These are phyloP conservation scores for Drosophila lowei DNA, from an alignment of 1,140 invertebrate genomes.

Conservation along the genomic window DNA sequence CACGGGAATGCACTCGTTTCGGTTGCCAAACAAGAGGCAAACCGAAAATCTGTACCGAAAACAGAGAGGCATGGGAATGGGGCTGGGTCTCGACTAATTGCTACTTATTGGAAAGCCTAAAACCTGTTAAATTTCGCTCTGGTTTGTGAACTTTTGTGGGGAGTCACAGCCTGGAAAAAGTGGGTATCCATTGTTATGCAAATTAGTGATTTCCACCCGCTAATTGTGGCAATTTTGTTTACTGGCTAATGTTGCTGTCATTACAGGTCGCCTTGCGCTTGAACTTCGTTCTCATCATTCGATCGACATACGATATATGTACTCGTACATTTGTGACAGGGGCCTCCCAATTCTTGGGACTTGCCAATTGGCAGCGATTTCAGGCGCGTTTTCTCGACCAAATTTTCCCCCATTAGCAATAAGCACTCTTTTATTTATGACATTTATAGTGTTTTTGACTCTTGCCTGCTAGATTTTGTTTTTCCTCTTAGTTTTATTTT, in stretches of 20 bases:
- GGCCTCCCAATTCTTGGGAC: slow-evolving; percentile 8
- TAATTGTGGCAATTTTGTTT: too few species aligned
- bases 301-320: not conserved
- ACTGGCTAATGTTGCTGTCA: not conserved
- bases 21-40: slow-evolving; percentile 5
- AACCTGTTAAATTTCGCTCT: too few species aligned
- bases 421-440: slow-evolving; percentile 32
- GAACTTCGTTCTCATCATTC: slow-evolving; percentile 20
- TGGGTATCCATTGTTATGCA: too few species aligned
- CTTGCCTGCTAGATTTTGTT: not conserved
- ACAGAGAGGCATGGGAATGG: too few species aligned
- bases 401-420: not conserved
- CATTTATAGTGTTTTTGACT: slow-evolving; percentile 45
- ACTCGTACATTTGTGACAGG: slow-evolving; percentile 12
- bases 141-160: too few species aligned
- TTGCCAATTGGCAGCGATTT: slow-evolving; percentile 24
- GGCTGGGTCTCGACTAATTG: too few species aligned
- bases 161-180: too few species aligned
- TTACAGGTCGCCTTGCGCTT: slow-evolving; percentile 41
- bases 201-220: too few species aligned
- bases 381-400: not conserved
- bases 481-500: not conserved
- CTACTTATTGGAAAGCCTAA: too few species aligned
- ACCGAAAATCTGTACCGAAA: not conserved
- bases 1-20: slow-evolving; percentile 3